Evolutionary conservation across 2,113 vertebrate genomes (phyloP).

Genomic region (Dinomys branickii): DNA sequence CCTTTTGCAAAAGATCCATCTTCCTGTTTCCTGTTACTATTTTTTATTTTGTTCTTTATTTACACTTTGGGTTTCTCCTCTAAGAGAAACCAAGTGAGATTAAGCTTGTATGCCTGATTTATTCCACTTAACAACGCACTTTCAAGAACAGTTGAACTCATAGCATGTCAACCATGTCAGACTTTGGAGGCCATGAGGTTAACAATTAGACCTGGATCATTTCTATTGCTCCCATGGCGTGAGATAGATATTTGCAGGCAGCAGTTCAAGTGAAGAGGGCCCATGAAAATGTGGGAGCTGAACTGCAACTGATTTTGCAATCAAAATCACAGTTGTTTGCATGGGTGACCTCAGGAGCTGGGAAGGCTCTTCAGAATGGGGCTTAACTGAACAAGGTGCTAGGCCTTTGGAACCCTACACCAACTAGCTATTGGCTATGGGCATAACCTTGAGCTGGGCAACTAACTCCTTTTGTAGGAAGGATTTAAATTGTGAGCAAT

Average conservation of each 20-base stretch:
- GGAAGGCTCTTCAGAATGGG: neutral
- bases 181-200: neutral
- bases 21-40: neutral
- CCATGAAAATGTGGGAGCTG: neutral
- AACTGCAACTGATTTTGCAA: neutral
- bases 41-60: neutral
- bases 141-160: neutral
- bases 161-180: neutral
- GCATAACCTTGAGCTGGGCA: neutral
- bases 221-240: neutral
- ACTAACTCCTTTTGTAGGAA: neutral
- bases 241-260: neutral
- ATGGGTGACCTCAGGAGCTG: neutral
- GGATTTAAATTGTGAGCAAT: neutral
- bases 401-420: neutral
- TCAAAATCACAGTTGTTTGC: neutral
- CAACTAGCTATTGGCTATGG: neutral
- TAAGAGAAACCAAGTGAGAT: neutral
- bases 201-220: neutral
- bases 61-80: neutral
- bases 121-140: neutral
- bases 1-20: neutral
- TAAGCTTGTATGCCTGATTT: neutral
- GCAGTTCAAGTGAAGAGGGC: neutral
- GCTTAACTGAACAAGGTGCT: neutral